phyloP scores from a whole-genome alignment of 2,797 vertebrate species.

The Pristis pectinata region DNA sequence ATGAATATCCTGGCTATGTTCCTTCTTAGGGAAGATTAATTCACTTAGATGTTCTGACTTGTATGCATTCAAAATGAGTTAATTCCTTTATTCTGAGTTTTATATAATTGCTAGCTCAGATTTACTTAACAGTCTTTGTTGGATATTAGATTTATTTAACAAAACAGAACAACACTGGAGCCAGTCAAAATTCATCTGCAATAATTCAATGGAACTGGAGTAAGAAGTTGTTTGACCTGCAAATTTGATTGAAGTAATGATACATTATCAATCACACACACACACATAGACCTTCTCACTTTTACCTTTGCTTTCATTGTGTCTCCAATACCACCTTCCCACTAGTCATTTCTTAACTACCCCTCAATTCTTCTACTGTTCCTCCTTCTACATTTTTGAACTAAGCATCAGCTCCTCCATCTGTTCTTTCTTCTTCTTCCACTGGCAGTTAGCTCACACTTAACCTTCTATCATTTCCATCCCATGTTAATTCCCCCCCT shows the following conservation, averaged over 20 bases:
- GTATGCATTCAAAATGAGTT: not conserved
- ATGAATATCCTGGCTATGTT: too few species aligned
- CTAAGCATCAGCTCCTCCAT: not conserved
- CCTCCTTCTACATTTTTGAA: not conserved
- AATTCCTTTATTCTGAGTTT: not conserved
- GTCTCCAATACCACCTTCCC: constrained; percentile 2
- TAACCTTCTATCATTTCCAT: not conserved
- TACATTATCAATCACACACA: not conserved
- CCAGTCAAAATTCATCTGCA: not conserved
- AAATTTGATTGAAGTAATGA: not conserved
- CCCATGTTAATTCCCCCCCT: not conserved
- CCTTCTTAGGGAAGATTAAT: not conserved
- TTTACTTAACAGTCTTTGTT: not conserved
- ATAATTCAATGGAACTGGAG: not conserved
- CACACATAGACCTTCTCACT: not conserved
- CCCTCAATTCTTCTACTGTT: not conserved
- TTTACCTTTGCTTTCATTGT: too few species aligned
- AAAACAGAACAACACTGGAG: not conserved
- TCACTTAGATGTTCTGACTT: not conserved
- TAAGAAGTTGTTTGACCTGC: not conserved
- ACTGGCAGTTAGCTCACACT: not conserved
- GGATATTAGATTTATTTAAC: not conserved
- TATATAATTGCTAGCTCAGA: not conserved
- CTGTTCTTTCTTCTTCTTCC: not conserved
- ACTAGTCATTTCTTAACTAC: not conserved